Percentiles rank a stretch among this genome's conserved stretches.
phyloP scores from a whole-genome alignment of 2,888 invertebrate species.

The Sisyra nigra region DNA sequence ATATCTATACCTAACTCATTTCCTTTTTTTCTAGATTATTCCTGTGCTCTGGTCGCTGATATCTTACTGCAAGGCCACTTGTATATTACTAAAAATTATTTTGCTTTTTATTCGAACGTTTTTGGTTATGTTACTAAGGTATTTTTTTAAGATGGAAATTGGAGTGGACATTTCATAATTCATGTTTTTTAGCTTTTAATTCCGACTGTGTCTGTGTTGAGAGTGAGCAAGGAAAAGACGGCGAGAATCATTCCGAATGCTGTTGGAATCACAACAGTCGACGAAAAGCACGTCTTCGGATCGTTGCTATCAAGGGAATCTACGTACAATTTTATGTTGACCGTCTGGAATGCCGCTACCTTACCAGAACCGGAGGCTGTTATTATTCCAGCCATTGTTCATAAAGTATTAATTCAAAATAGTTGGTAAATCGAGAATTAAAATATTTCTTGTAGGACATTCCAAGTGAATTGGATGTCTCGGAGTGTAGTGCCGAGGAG shows the following conservation, averaged over 20 bases:
- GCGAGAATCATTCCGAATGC: slow-evolving; percentile 91
- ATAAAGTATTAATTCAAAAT: not conserved
- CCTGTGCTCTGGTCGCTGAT: slow-evolving; percentile 84
- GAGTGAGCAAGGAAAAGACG: slow-evolving; percentile 85
- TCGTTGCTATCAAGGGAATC: slow-evolving; percentile 79
- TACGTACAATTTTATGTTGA: slow-evolving; percentile 73
- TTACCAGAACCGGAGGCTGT: slow-evolving; percentile 22
- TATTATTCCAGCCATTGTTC: slow-evolving; percentile 21
- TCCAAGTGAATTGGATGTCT: not conserved
- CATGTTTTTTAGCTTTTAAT: slow-evolving; percentile 57
- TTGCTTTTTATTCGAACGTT: slow-evolving; percentile 92
- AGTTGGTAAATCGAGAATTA: not conserved
- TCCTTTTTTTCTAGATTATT: slow-evolving; percentile 52
- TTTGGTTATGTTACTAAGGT: slow-evolving; percentile 90
- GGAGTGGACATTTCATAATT: too few species aligned
- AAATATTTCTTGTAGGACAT: not conserved
- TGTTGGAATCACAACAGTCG: slow-evolving; percentile 71
- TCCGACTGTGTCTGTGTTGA: slow-evolving; percentile 68
- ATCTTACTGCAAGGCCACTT: slow-evolving; percentile 84
- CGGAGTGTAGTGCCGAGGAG: not conserved
- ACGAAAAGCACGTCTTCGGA: slow-evolving; percentile 73
- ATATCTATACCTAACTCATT: not conserved
- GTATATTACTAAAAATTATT: slow-evolving; percentile 87
- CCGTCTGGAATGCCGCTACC: slow-evolving; percentile 60
- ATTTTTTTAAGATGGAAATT: slow-evolving; percentile 23